Conservation (phyloP, 2,113 vertebrate genomes). For the Microcebus murinus region DNA sequence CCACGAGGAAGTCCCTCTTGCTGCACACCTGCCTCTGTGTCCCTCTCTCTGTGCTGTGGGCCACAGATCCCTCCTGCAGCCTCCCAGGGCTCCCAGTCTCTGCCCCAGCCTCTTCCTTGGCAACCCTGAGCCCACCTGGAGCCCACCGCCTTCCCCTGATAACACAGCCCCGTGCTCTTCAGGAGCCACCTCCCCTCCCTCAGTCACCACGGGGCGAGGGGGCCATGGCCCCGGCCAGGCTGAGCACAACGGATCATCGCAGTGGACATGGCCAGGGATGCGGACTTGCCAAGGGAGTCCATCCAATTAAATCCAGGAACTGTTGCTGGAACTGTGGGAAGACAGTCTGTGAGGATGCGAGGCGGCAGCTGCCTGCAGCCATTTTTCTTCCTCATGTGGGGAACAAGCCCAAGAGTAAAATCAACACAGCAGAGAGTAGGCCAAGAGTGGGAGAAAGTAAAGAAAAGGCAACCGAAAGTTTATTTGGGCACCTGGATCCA, state of each 20-base stretch:
- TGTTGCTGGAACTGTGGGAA: neutral
- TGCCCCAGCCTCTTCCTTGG: neutral
- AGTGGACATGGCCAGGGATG: neutral
- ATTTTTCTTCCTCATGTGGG: neutral
- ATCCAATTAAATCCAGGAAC: neutral
- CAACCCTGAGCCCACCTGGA: accelerated
- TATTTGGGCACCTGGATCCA: neutral
- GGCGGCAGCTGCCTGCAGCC: neutral
- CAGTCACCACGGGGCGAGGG: accelerated
- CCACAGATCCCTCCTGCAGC: neutral
- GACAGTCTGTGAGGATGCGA: neutral
- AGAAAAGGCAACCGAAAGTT: neutral
- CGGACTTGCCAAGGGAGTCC: neutral
- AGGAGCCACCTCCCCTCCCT: neutral
- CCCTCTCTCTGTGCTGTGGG: neutral
- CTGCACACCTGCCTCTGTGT: accelerated
- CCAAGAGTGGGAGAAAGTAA: neutral
- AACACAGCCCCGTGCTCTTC: neutral
- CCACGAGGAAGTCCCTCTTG: neutral
- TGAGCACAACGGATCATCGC: neutral
- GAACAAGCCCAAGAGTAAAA: neutral
- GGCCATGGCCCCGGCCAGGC: neutral
- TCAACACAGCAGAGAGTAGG: neutral
- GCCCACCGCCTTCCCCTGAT: neutral
- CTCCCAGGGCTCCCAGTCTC: neutral